Conservation (phyloP, 2,888 invertebrate species). For the Rosalia funebris region DNA sequence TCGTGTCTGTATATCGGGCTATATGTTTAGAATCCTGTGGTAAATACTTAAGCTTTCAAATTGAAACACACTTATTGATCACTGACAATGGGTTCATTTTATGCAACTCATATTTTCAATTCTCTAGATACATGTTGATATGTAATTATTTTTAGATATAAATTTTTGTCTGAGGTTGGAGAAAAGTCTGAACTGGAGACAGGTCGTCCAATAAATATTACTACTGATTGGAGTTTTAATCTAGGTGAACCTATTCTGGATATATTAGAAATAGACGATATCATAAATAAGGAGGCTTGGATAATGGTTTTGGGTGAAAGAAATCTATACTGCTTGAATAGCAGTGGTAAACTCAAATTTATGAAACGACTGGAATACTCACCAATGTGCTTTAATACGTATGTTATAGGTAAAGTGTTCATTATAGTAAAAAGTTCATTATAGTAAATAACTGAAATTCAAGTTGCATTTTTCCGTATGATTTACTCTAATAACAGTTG, state of each 20-base stretch:
- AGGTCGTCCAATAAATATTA: conserved; percentile 69
- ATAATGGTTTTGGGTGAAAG: conserved; percentile 86
- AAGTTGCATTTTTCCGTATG: too few species aligned
- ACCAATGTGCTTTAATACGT: conserved; percentile 79
- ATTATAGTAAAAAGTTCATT: too few species aligned
- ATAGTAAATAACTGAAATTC: too few species aligned
- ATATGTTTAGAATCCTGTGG: too few species aligned
- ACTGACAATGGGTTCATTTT: too few species aligned
- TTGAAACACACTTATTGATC: too few species aligned
- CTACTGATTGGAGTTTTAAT: conserved; percentile 83
- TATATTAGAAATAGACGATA: conserved; percentile 60
- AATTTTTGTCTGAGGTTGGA: conserved; percentile 78
- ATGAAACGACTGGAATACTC: conserved; percentile 87
- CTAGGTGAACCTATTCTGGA: conserved; percentile 73
- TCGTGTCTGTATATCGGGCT: too few species aligned
- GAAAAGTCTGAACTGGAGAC: conserved; percentile 70
- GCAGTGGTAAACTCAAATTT: conserved; percentile 82
- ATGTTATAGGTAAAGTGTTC: conserved; percentile 71
- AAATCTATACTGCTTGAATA: conserved; percentile 82
- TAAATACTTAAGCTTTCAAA: too few species aligned
- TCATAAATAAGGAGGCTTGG: conserved; percentile 72
- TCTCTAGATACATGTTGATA: too few species aligned
- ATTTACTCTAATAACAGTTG: too few species aligned
- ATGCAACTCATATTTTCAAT: too few species aligned
- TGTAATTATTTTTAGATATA: too few species aligned